phyloP scores from a whole-genome alignment of 2,113 vertebrate species.

The Stigmatopora nigra region DNA sequence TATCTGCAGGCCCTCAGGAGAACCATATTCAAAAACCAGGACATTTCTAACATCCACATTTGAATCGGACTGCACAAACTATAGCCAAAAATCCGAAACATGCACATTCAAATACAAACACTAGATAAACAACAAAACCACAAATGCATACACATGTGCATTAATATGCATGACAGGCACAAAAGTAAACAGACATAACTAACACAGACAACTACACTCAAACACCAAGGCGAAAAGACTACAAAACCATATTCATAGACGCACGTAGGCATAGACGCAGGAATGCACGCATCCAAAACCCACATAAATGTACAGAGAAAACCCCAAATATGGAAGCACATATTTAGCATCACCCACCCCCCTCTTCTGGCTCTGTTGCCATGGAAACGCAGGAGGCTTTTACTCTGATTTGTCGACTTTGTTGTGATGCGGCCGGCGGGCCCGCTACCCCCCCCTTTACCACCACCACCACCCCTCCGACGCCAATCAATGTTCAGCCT shows the following conservation, averaged over 20 bases:
- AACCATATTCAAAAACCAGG: too few relatives aligned
- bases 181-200: too few relatives aligned
- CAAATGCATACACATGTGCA: background rate
- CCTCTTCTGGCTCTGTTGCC: constrained; percentile 60
- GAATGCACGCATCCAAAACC: background rate
- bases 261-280: too few relatives aligned
- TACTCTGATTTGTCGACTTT: constrained; percentile 44
- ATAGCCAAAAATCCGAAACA: too few relatives aligned
- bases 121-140: too few relatives aligned
- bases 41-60: too few relatives aligned
- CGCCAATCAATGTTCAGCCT: background rate
- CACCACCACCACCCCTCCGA: background rate
- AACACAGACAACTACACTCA: background rate
- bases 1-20: too few relatives aligned
- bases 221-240: background rate
- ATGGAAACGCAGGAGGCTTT: constrained; percentile 62
- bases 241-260: background rate
- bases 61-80: too few relatives aligned
- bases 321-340: background rate
- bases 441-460: constrained; percentile 30
- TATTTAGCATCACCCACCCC: constrained; percentile 16
- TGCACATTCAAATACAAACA: too few relatives aligned
- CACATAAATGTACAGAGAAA: background rate
- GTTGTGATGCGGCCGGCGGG: constrained; percentile 52
- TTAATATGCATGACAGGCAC: too few relatives aligned